Evolutionary conservation across 2,113 vertebrate genomes (phyloP), one percentile per base, ranked within the genome.

Genomic region (Varanus salvator): DNA sequence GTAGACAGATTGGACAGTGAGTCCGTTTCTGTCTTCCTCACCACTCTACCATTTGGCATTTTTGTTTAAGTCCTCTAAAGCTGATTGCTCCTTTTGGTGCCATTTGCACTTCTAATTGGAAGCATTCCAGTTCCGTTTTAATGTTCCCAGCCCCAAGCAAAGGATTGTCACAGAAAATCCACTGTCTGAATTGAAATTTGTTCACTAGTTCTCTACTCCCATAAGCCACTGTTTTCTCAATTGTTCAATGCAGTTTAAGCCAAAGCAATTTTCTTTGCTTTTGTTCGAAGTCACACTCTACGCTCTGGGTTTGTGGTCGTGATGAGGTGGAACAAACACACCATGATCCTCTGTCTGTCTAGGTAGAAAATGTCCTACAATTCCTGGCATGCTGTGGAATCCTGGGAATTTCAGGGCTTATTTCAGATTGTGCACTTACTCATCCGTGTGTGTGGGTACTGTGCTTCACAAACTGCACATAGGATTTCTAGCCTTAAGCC

Each of bases 121-220:
- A 82, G 50, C n/a, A 74, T 88, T 88, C 80, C 66, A 44, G 72
- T 57, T 82, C 54, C 52, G 44, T 57, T 88, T 54, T 27, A 72
- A 44, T 74, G 69, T 82, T 74, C 27, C 52, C 50, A 74, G 52
- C n/a, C 50, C 68, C 52, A 88, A 88, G 34, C 78, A 74, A 82
- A 60, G 68, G 78, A 44, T 54, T 60, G 27, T 64, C 50, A n/a
- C 38, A 75, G 69, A 57, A 88, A 88, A 82, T 29, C 50, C 31
- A 54, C 74, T 74, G 68, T 6, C 17, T 74, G 38, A 82, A 74
- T 74, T 82, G n/a, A 81, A 81, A 44, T 48, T 74, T 82, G 50
- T 27, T 17, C 8, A 44, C 60, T 75, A 64, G 60, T 64, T 69
- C 27, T 31, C 17, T 57, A 8, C 11, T 78, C 44, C 14, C 48